Evolutionary conservation across 2,113 vertebrate species (phyloP).

Genomic region (Silurus meridionalis): DNA sequence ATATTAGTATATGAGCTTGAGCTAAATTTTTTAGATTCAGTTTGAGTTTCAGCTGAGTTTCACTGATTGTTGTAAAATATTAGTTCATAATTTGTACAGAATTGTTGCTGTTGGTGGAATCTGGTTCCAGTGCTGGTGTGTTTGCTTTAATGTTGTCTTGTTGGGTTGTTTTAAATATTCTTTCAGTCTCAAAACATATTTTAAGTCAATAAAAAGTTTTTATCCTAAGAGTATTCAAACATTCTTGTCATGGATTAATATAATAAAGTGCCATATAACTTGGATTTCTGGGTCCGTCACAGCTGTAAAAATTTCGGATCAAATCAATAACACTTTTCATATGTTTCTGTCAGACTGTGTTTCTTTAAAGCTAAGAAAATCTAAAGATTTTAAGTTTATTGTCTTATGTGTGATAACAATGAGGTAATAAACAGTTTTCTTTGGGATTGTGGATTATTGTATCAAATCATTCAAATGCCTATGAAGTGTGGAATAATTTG

Average conservation of each 20-base stretch:
- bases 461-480: background rate
- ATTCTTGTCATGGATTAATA: background rate
- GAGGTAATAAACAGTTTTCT: background rate
- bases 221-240: background rate
- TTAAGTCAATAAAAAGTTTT: too few relatives aligned
- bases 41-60: background rate
- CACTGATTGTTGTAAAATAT: background rate
- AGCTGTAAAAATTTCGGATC: background rate
- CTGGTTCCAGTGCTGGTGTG: background rate
- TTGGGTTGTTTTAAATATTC: background rate
- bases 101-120: background rate
- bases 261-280: background rate
- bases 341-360: background rate
- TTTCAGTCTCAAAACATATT: background rate
- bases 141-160: too few relatives aligned
- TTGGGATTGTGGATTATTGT: background rate
- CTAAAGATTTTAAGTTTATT: too few relatives aligned
- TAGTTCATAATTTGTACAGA: background rate
- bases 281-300: background rate
- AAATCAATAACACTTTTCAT: slow-evolving; percentile 1
- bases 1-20: background rate
- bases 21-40: background rate
- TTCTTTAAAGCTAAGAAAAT: background rate
- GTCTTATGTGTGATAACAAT: background rate
- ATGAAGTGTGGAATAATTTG: background rate